Conservation (phyloP, 2,888 invertebrate species). For the Amiota minor region DNA sequence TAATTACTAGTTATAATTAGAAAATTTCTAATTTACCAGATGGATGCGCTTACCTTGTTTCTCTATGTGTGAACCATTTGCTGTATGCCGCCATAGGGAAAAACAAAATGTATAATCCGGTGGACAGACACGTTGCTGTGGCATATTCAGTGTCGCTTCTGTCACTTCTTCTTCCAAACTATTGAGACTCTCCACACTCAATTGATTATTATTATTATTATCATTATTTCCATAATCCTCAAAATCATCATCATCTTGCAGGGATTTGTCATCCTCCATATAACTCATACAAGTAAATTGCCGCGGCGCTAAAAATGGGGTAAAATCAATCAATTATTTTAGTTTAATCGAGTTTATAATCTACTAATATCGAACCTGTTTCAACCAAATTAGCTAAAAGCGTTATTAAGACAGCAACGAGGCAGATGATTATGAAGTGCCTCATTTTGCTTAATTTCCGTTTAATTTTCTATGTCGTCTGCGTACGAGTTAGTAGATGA, state of each 20-base stretch:
- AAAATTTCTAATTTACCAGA: neutral
- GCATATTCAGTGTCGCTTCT: conserved; percentile 34
- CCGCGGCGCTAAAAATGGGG: conserved; percentile 42
- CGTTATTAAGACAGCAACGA: conserved; percentile 41
- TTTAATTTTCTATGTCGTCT: neutral
- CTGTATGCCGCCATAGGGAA: conserved; percentile 63
- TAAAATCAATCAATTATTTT: conserved; percentile 14
- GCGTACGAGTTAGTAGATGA: neutral
- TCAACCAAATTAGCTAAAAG: neutral
- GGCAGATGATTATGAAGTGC: conserved; percentile 21
- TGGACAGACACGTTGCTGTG: conserved; percentile 53
- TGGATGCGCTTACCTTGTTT: conserved; percentile 59
- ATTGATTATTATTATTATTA: conserved; percentile 48
- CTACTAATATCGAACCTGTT: conserved; percentile 30
- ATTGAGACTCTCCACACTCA: conserved; percentile 27
- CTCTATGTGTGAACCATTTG: conserved; percentile 60
- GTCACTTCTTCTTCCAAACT: conserved; percentile 40
- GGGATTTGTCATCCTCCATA: conserved; percentile 63
- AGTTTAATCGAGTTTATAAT: neutral
- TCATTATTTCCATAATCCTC: conserved; percentile 59
- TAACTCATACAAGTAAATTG: conserved; percentile 67
- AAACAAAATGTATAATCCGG: conserved; percentile 68
- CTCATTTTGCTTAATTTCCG: conserved; percentile 26
- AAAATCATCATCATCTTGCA: conserved; percentile 62
- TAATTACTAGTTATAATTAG: neutral